These are phyloP conservation scores for Polyergus mexicanus DNA, from an alignment of 1,140 invertebrate genomes.

Conservation along the genomic window DNA sequence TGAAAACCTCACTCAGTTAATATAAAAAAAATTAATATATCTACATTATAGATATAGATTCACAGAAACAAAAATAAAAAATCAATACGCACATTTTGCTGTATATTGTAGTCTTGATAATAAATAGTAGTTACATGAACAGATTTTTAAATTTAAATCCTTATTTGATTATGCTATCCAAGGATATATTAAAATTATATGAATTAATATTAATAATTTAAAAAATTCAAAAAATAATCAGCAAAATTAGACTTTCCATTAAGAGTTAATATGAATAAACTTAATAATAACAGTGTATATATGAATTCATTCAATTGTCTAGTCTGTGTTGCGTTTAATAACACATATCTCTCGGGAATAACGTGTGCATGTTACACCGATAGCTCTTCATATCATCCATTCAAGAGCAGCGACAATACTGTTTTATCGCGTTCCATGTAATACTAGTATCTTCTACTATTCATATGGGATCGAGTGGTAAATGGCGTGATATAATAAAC, in stretches of 20 bases:
- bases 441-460: constrained; percentile 27
- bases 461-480: background rate
- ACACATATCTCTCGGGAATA: constrained; percentile 28
- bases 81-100: background rate
- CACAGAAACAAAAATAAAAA: background rate
- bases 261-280: background rate
- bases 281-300: background rate
- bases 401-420: constrained; percentile 31
- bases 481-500: constrained; percentile 15
- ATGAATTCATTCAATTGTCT: constrained; percentile 37
- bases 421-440: constrained; percentile 34
- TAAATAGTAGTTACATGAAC: background rate
- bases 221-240: background rate
- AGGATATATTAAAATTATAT: background rate
- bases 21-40: constrained; percentile 11
- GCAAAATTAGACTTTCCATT: background rate
- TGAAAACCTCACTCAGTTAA: background rate
- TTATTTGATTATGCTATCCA: background rate
- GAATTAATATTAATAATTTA: no score
- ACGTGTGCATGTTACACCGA: constrained; percentile 27
- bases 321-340: constrained; percentile 25
- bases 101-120: background rate
- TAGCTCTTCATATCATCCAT: constrained; percentile 37
- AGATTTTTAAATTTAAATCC: background rate
- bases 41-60: background rate